Conservation (phyloP, 2,888 invertebrate species). For the Rapana venosa region DNA sequence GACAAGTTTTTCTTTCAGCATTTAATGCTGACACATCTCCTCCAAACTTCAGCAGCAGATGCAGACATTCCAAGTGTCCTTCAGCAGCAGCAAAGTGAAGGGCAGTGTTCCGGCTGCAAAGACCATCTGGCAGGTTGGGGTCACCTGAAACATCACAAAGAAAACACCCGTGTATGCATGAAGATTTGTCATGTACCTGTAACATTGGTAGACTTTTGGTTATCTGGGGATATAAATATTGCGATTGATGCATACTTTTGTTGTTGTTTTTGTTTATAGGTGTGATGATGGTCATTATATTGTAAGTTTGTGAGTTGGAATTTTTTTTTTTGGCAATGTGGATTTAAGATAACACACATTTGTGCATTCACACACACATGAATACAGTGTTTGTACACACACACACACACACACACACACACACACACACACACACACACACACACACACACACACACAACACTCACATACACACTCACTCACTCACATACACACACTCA, state of each 20-base stretch:
- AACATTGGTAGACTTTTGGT: background rate
- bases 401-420: slow-evolving; percentile 17
- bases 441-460: slow-evolving; percentile 12
- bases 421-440: slow-evolving; percentile 9
- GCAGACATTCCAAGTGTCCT: slow-evolving; percentile 68
- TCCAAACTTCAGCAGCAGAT: slow-evolving; percentile 63
- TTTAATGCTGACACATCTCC: slow-evolving; percentile 63
- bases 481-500: slow-evolving; percentile 7
- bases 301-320: too few relatives aligned
- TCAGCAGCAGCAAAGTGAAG: slow-evolving; percentile 72
- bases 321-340: too few relatives aligned
- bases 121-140: slow-evolving; percentile 67
- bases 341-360: too few relatives aligned
- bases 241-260: too few relatives aligned
- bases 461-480: slow-evolving; percentile 21
- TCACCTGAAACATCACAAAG: slow-evolving; percentile 62
- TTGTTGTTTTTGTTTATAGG: too few relatives aligned
- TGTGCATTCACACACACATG: too few relatives aligned
- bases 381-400: background rate
- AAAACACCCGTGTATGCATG: background rate
- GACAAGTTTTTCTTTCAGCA: slow-evolving; percentile 60
- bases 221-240: too few relatives aligned
- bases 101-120: slow-evolving; percentile 63
- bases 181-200: background rate
- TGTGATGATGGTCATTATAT: too few relatives aligned